phyloP scores from a whole-genome alignment of 2,888 invertebrate species.

The Leptopterna dolabrata region DNA sequence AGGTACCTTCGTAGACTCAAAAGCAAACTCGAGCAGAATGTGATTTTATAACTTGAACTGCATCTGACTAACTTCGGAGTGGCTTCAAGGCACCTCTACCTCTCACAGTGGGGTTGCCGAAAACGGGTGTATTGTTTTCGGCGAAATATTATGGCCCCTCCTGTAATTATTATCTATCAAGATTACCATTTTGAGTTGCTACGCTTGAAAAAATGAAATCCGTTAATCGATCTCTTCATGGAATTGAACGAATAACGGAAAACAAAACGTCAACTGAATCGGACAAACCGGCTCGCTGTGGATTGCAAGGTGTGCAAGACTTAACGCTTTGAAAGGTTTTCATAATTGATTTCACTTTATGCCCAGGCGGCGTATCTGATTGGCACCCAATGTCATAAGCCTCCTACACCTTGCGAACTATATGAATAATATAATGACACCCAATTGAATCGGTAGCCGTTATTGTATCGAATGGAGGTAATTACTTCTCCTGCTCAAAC shows the following conservation, averaged over 20 bases:
- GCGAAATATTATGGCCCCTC: no score
- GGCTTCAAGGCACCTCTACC: no score
- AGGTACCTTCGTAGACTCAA: no score
- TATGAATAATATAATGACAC: constrained; percentile 37
- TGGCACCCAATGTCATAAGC: constrained; percentile 27
- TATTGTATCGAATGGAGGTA: constrained; percentile 25
- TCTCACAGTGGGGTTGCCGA: no score
- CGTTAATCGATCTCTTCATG: background rate
- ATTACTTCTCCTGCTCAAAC: constrained; percentile 1
- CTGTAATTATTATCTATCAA: no score
- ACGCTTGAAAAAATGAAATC: no score
- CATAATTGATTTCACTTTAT: constrained; percentile 28
- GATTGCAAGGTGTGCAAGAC: constrained; percentile 1
- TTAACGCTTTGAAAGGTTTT: constrained; percentile 14
- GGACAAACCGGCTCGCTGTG: background rate
- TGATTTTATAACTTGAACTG: no score
- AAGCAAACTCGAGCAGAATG: no score
- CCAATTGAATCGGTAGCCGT: constrained; percentile 35
- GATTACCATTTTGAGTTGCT: no score
- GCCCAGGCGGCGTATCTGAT: constrained; percentile 24
- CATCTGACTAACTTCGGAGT: no score
- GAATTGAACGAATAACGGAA: background rate
- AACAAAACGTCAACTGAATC: background rate
- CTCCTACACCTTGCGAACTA: constrained; percentile 20
- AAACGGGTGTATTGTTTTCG: no score